Conservation (phyloP, 2,888 invertebrate genomes). For the Ariolimax columbianus region DNA sequence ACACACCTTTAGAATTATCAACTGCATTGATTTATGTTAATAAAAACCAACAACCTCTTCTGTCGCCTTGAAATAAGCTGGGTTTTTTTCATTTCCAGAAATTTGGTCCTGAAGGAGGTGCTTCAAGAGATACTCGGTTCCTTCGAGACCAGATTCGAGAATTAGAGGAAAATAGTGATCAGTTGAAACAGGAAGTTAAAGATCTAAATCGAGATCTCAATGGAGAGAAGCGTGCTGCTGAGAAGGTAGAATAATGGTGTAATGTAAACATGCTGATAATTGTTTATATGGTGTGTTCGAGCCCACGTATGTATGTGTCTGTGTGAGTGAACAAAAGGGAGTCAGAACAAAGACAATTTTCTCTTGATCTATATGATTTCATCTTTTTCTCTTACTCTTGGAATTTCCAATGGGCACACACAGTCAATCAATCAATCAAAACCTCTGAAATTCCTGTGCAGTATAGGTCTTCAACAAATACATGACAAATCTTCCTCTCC, state of each 20-base stretch:
- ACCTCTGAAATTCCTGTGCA: too few species aligned
- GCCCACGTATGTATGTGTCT: background rate
- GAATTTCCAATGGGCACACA: too few species aligned
- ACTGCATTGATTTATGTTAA: too few species aligned
- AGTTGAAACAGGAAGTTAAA: constrained; percentile 69
- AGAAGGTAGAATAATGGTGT: constrained; percentile 61
- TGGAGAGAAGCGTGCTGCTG: constrained; percentile 72
- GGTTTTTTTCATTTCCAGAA: constrained; percentile 56
- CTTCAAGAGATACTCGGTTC: constrained; percentile 55
- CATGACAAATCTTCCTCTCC: too few species aligned
- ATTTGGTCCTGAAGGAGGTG: constrained; percentile 63
- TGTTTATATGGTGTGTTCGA: background rate
- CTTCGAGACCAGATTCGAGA: constrained; percentile 74
- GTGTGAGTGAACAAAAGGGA: background rate
- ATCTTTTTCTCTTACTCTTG: too few species aligned
- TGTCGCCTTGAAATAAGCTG: background rate
- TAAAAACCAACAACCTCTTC: too few species aligned
- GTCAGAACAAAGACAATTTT: background rate
- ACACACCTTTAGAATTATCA: too few species aligned
- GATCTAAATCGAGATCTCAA: constrained; percentile 72
- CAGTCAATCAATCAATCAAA: too few species aligned
- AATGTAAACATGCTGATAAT: background rate
- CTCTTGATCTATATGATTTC: too few species aligned
- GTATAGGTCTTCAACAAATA: too few species aligned
- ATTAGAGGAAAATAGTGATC: constrained; percentile 72